Base-by-base conservation (phyloP, 2,888 invertebrate species). In the Temnothorax ravouxi region DNA sequence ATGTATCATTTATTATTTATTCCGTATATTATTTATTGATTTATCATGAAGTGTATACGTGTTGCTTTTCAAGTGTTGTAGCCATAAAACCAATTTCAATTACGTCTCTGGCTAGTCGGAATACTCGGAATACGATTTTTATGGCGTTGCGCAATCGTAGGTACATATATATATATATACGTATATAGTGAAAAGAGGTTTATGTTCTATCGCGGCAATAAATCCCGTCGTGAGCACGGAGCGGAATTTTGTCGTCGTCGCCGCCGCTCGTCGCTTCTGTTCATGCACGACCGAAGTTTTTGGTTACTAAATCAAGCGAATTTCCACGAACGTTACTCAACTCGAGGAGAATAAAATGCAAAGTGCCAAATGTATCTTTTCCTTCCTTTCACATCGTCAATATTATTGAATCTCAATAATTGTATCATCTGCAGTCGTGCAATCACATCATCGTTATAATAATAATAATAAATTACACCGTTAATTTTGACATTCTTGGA, bases 181-280 rank as follows among this genome's bases (percentile, higher is more conserved):
- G 6, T 52, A 41, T 25, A 0, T 1, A 44, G 25, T 5, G 25
- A 77, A 77, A 54, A 52, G 66, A 54, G 66, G 52, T 76, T 76
- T 76, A 76, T 54, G 77, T 54, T n/a, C 77, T 54, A 66, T 66
- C 54, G 66, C 52, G 52, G n/a, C n/a, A 54, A 77, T 77, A 77
- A 77, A 77, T 67, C 8, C 52, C 41, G 38, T n/a, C 18, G 21
- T 18, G 38, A 52, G 38, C 38, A 50, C 6, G 15, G 18, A 64
- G 76, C 8, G 18, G 64, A 64, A 64, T 77, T 77, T 54, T n/a
- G 52, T 66, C 77, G 52, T 76, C 64, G 52, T 64, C 64, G 59
- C 3, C 25, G 54, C 11, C 38, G 54, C 21, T 54, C 41, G 18
- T 47, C 59, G 75, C 18, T 52, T 62, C 62, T 64, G 21, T 76